phyloP scores from a whole-genome alignment of 2,888 invertebrate species.

The Cordilura impudica region DNA sequence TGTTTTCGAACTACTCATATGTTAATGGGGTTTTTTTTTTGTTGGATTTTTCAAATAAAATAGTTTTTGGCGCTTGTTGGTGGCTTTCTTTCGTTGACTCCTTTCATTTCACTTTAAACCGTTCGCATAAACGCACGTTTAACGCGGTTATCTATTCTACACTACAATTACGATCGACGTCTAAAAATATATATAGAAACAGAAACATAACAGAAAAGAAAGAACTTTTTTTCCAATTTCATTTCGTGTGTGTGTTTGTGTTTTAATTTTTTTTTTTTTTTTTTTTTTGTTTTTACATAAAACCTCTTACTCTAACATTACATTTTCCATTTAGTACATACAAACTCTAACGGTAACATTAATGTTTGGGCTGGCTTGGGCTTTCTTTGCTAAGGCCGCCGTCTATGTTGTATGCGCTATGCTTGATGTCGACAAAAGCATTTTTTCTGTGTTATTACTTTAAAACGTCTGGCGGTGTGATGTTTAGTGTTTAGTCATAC shows the following conservation, averaged over 20 bases:
- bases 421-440: not conserved
- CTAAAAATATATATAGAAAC: not conserved
- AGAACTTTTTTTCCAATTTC: not conserved
- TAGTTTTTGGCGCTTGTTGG: slow-evolving; percentile 67
- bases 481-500: not conserved
- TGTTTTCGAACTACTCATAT: slow-evolving; percentile 23
- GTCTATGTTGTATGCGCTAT: not conserved
- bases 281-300: slow-evolving; percentile 41
- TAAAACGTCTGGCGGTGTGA: not conserved
- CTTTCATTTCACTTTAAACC: slow-evolving; percentile 79
- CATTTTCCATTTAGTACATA: slow-evolving; percentile 52
- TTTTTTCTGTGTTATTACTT: not conserved
- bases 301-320: slow-evolving; percentile 59
- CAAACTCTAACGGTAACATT: slow-evolving; percentile 60
- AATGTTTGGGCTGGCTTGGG: not conserved
- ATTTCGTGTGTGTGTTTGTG: not conserved
- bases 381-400: not conserved
- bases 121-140: slow-evolving; percentile 78
- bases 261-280: not conserved
- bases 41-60: slow-evolving; percentile 54
- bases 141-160: slow-evolving; percentile 72
- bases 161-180: slow-evolving; percentile 30
- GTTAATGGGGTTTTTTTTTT: slow-evolving; percentile 23
- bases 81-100: slow-evolving; percentile 78
- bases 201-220: not conserved